These are phyloP conservation scores for Blomia tropicalis DNA, from an alignment of 2,888 invertebrate genomes.

Conservation along the genomic window DNA sequence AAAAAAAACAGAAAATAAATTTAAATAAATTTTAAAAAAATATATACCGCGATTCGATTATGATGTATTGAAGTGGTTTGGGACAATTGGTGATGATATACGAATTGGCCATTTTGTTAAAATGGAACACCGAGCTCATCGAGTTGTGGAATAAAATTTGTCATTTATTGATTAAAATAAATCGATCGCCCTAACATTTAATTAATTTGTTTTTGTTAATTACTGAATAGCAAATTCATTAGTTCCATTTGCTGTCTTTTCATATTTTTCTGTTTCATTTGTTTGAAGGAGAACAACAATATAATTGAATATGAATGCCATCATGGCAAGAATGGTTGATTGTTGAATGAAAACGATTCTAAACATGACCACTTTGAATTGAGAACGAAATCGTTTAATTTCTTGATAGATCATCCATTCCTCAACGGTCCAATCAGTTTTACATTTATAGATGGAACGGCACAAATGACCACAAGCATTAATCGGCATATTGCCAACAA, in stretches of 20 bases:
- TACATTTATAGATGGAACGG: background rate
- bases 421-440: background rate
- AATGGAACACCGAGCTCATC: no score
- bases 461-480: background rate
- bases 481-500: background rate
- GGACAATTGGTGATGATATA: no score
- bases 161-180: no score
- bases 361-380: background rate
- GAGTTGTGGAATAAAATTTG: no score
- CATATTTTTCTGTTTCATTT: background rate
- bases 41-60: no score
- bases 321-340: background rate
- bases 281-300: background rate
- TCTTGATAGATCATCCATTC: slow-evolving; percentile 7
- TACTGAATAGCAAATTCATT: background rate
- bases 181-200: no score
- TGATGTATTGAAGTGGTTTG: no score
- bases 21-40: no score
- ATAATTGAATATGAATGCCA: background rate
- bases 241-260: background rate
- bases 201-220: background rate
- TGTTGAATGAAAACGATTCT: background rate
- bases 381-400: background rate
- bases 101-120: no score
- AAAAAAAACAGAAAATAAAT: no score